Evolutionary conservation across 2,797 vertebrate species (phyloP), one percentile per base, ranked within the genome.

Genomic region (Sebastes jordani): DNA sequence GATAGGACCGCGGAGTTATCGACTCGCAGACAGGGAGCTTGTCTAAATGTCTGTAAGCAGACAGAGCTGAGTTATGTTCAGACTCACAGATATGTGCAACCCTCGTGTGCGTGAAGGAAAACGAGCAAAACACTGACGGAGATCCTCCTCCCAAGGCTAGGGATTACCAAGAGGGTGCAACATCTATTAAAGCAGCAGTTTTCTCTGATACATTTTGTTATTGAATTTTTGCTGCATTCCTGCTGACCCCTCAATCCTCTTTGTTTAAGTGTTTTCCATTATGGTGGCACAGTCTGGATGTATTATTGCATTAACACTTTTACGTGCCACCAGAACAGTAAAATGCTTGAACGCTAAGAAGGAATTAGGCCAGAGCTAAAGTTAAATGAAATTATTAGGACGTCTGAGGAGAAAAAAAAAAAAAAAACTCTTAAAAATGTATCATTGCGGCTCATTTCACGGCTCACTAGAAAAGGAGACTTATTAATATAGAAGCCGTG

Each of bases 361-460:
- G 83, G 90, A 93, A 92, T 93, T 93, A 92, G 80, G 83, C 86
- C 81, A 81, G 52, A 85, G 76, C 78, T 83, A 46, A 89, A 86
- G 78, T 82, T 73, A 85, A 93, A 93, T 91, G 74, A 89, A 93
- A 91, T 94, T 88, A 92, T 89, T 85, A 75, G 77, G 86, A 84
- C 4, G 64, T 89, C 76, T 83, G 62, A 77, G 77, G 52, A 34
- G 11, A 38, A 42, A 16, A 46, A 49, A 52, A 49, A 14, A 63
- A 84, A 83, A 83, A 70, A 78, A 65, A 36, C 38, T 77, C 81
- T 83, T 87, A 77, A 90, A 92, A 90, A 91, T 86, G 86, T 91
- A 92, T 93, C 90, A 90, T 73, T 87, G 87, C 82, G 27, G 86
- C 90, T 93, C 81, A 93, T 93, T 94, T 94, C 90, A 94, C 59